These are phyloP conservation scores for Fopius arisanus DNA, from an alignment of 1,140 invertebrate species.

Conservation along the genomic window DNA sequence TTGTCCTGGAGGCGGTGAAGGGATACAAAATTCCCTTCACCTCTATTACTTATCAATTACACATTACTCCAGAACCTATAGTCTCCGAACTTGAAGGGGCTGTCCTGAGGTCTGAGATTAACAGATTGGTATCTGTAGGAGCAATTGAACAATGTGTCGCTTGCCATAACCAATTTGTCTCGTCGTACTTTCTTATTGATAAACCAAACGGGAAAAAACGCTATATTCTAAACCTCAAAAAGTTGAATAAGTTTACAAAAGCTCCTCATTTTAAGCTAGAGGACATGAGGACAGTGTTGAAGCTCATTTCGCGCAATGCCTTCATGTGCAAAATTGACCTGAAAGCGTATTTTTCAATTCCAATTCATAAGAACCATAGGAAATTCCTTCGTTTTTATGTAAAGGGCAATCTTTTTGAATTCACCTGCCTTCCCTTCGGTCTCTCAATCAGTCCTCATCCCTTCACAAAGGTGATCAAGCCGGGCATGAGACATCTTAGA, in stretches of 20 bases:
- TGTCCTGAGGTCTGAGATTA: too few relatives aligned
- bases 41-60: too few relatives aligned
- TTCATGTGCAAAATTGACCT: background rate
- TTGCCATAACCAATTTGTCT: constrained; percentile 28
- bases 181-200: constrained; percentile 47
- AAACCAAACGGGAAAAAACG: too few relatives aligned
- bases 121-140: background rate
- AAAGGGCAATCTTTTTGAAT: background rate
- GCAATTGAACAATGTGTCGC: constrained; percentile 24
- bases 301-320: background rate
- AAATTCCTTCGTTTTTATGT: background rate
- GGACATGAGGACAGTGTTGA: background rate
- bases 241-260: too few relatives aligned
- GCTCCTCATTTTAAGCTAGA: background rate
- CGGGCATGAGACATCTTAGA: background rate
- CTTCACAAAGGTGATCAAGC: constrained; percentile 2
- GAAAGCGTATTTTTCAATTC: background rate
- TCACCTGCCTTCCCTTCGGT: background rate
- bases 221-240: too few relatives aligned
- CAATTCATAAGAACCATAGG: background rate
- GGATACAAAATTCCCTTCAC: too few relatives aligned
- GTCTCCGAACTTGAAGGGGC: too few relatives aligned
- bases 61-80: too few relatives aligned
- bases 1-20: too few relatives aligned
- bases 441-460: background rate